Evolutionary conservation across 2,888 invertebrate genomes (phyloP), one percentile per base, ranked within the genome.

Genomic region (Philonicus albiceps): DNA sequence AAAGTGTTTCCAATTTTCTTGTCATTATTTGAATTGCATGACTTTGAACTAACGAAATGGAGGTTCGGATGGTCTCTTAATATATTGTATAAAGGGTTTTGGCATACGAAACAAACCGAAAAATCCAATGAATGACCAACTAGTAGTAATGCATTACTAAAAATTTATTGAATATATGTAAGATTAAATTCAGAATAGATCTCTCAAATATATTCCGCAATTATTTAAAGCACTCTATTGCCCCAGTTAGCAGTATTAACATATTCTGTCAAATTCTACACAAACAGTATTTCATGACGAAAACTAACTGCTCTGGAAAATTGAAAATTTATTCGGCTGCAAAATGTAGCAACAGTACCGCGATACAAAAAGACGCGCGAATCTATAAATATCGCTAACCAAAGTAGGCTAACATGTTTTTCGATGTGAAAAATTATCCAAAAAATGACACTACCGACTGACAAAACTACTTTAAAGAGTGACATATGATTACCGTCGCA

Each of bases 401-500:
- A 34, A 74, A 74, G 7, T 34, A n/a, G 49, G n/a, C n/a, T 49
- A 81, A 55, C 53, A 64, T 53, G 27, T 30, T 30, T 27, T 27
- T 16, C 8, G 31, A 34, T 49, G 34, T 31, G 19, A 34, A 81
- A 81, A 34, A 55, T 34, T 81, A 22, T 11, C 64, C 64, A 81
- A 37, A 81, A 81, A 84, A 84, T 40, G 73, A 43, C 40, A 73
- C 37, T 40, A 7, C 83, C n/a, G 49, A 64, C 11, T 72, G 83
- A 83, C 72, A 72, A 83, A n/a, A 73, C 43, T 49, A 73, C 73
- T 73, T 84, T 40, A 73, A 84, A 55, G 43, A 72, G 84, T 40
- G 84, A 43, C 73, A 73, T 84, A 73, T 43, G 73, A 84, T 84
- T 84, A 84, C 73, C 3, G 43, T 16, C n/a, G 43, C 73, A 84